Evolutionary conservation across 2,888 invertebrate genomes (phyloP), one percentile per base, ranked within the genome.

Genomic region (Trissolcus japonicus): DNA sequence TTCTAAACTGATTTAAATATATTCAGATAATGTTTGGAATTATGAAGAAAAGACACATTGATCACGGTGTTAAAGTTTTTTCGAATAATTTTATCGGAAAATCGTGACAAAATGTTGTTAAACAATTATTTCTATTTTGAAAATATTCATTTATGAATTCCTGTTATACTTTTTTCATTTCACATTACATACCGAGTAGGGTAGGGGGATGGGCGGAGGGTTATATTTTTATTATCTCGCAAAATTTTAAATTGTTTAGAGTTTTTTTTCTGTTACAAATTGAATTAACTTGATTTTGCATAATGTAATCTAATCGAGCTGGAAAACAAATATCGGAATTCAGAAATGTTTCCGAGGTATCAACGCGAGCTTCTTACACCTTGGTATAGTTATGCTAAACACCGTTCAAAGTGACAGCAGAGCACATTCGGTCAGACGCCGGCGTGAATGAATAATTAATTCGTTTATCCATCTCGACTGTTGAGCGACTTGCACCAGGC

Each of bases 361-460:
- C 67, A 48, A 50, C 57, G 41, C 51, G 60, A 46, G 62, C 78
- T 80, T 76, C 82, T 81, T 81, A 80, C 67, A 75, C 74, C 53
- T 80, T 67, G 82, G 82, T 74, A 83, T 82, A 84, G 84, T 83
- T 81, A 85, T 86, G 86, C 83, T 86, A 85, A 86, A 86, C 85
- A 85, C 80, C 62, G 80, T 69, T 62, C 78, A 78, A 80, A 84
- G 84, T 84, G 84, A 84, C 81, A 83, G 76, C 76, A 78, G 75
- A 55, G 80, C 76, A 81, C 79, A 80, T 82, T 82, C 76, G 79
- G 79, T 81, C 82, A 83, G 84, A 82, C 84, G 82, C 80, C 76
- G 84, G 85, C 83, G 82, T 82, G 84, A 82, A 86, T 87, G 87
- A 86, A 87, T 87, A 87, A 87, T 86, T 86, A 86, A 87, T 87